phyloP scores from a whole-genome alignment of 1,140 invertebrate genomes.

The Tetragnatha versicolor region DNA sequence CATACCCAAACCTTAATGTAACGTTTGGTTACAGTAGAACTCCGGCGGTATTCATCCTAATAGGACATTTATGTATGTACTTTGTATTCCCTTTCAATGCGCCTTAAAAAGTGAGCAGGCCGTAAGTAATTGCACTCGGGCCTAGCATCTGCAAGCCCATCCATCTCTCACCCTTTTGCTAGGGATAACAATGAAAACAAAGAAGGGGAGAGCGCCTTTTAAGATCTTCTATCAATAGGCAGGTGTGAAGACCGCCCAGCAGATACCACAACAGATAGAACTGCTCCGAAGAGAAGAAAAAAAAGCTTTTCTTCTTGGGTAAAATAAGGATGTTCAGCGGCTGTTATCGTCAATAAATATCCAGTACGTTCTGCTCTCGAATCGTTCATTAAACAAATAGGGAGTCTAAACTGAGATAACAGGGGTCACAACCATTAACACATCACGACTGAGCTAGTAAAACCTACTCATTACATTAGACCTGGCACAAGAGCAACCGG shows the following conservation, averaged over 20 bases:
- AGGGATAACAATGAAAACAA: no score
- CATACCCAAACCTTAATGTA: no score
- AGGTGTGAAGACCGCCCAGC: slow-evolving; percentile 45
- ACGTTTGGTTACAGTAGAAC: no score
- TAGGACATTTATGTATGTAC: no score
- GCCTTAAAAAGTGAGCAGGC: no score
- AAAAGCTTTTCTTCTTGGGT: slow-evolving; percentile 11
- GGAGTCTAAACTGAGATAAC: slow-evolving; percentile 54
- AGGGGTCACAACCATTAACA: slow-evolving; percentile 53
- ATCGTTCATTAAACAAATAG: slow-evolving; percentile 56
- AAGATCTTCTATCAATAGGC: slow-evolving; percentile 41
- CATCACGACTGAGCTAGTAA: slow-evolving; percentile 49
- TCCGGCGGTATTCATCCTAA: no score
- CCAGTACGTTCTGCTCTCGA: slow-evolving; percentile 47
- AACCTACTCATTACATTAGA: slow-evolving; percentile 51
- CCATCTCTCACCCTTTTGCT: no score
- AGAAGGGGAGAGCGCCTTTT: not conserved
- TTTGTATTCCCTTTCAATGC: no score
- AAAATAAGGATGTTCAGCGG: slow-evolving; percentile 28
- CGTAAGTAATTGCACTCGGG: no score
- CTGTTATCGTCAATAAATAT: slow-evolving; percentile 55
- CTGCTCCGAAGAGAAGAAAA: slow-evolving; percentile 16
- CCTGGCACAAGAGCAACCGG: slow-evolving; percentile 24
- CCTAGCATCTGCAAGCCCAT: no score
- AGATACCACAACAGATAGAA: slow-evolving; percentile 51